A percentile compares a stretch with the other conserved stretches of the same genome.
Conservation (phyloP, 2,113 vertebrate genomes). For the Crocuta crocuta region DNA sequence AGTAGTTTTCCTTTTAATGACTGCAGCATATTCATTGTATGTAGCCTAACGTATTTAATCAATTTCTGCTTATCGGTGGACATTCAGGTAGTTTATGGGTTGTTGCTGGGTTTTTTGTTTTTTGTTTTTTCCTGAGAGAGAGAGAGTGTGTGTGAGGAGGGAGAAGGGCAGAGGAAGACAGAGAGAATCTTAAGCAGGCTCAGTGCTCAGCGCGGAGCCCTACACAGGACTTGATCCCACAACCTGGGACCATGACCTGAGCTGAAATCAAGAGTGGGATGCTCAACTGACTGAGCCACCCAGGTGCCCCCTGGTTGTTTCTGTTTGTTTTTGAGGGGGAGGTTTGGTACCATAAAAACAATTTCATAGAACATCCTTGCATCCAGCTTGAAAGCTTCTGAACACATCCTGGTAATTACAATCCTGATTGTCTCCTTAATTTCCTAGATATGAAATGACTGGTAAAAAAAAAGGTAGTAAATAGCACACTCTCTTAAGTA, state of each 20-base stretch:
- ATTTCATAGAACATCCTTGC: neutral
- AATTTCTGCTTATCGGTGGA: neutral
- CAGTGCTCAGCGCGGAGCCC: too few relatives aligned
- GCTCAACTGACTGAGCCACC: too few relatives aligned
- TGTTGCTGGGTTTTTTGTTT: neutral
- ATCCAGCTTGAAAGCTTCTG: neutral
- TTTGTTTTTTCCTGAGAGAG: too few relatives aligned
- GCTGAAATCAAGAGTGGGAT: too few relatives aligned
- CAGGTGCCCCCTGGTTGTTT: neutral
- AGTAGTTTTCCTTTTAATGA: slow-evolving; percentile 1
- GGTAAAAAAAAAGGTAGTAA: neutral
- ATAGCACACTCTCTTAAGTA: neutral
- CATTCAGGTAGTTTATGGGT: neutral
- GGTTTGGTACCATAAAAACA: slow-evolving; percentile 24
- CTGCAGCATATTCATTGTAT: neutral
- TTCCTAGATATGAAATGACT: neutral
- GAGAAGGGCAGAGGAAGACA: too few relatives aligned
- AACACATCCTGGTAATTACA: neutral
- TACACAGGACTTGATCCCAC: too few relatives aligned
- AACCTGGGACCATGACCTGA: too few relatives aligned
- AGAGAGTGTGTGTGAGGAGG: too few relatives aligned
- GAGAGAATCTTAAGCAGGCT: too few relatives aligned
- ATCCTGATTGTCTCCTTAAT: neutral
- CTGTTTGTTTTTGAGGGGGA: neutral
- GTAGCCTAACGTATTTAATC: neutral